These are phyloP conservation scores for Ochropacha duplaris DNA, from an alignment of 2,888 invertebrate species.

Conservation along the genomic window DNA sequence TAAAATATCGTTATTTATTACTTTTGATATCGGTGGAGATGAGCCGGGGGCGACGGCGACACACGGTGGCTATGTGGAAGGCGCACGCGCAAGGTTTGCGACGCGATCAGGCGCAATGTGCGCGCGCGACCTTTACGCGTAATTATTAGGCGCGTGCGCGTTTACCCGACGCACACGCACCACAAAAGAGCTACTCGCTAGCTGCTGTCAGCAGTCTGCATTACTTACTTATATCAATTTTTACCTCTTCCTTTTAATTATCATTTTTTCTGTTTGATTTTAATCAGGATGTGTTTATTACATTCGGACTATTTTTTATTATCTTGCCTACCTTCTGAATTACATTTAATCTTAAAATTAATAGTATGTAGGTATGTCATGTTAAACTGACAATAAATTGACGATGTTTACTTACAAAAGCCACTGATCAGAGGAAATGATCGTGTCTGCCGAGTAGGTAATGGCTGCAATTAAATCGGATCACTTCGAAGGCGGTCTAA, in stretches of 20 bases:
- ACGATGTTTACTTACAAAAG: slow-evolving; percentile 31
- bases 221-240: slow-evolving; percentile 64
- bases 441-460: slow-evolving; percentile 62
- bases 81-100: slow-evolving; percentile 31
- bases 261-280: slow-evolving; percentile 65
- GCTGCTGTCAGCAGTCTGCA: slow-evolving; percentile 42
- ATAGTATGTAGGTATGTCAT: slow-evolving; percentile 15
- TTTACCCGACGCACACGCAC: slow-evolving; percentile 43
- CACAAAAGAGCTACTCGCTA: slow-evolving; percentile 24
- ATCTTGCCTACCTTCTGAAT: neutral
- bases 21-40: neutral
- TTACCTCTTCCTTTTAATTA: too few relatives aligned
- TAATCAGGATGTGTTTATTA: slow-evolving; percentile 41
- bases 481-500: slow-evolving; percentile 34
- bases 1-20: too few relatives aligned
- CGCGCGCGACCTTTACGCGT: slow-evolving; percentile 76
- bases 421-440: slow-evolving; percentile 44
- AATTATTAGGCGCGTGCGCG: slow-evolving; percentile 77
- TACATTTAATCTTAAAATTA: slow-evolving; percentile 6
- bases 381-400: slow-evolving; percentile 37
- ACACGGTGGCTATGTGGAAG: slow-evolving; percentile 1
- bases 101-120: slow-evolving; percentile 70
- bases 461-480: slow-evolving; percentile 68
- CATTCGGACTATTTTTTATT: too few relatives aligned
- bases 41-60: neutral